Evolutionary conservation across 2,888 invertebrate genomes (phyloP), one percentile per base, ranked within the genome.

Genomic region (Drosophila ustulata): DNA sequence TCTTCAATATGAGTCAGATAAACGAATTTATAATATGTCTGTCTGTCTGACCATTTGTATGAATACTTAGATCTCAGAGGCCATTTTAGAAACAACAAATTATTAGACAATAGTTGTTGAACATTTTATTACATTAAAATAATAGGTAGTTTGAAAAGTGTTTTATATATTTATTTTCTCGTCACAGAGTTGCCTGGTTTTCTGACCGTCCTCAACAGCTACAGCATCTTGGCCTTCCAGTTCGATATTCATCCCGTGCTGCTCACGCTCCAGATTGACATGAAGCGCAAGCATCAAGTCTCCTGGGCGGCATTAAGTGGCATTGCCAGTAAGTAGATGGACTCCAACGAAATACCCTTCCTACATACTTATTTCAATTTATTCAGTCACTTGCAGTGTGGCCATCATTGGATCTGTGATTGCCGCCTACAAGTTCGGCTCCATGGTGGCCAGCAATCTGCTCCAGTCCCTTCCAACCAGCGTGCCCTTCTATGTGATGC

Each of bases 211-310:
- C 92, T 95, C 0, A 93, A 93, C 28, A 94, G 95, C 1, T 96
- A 95, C 73, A 95, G 95, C 47, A 94, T 95, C 41, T 92, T 95
- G 59, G 94, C 95, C 2, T 96, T 95, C 86, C 95, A 95, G 92
- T 96, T 96, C 82, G 96, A 97, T 90, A 95, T 97, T 62, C 96
- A 97, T 92, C 96, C 97, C 1, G 95, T 96, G 88, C 94, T 98
- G 86, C 94, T 98, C 75, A 98, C 98, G 0, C 95, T 98, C 53
- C 98, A 98, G 93, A 96, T 97, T 72, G 98, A 98, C 91, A 98
- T 98, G 98, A 94, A 94, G 71, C 94, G 96, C 71, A 96, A 96
- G 74, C 92, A 93, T 1, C 94, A 96, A 82, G 95, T 98, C 73
- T 94, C 95, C 77, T 93, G 93, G 82, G 96, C 97, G 0, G 95